A percentile compares a stretch with the other conserved stretches of the same genome.
Evolutionary conservation across 35 echinoderm and acorn worm genomes (phyloP).

Genomic region (Holothuria glaberrima): DNA sequence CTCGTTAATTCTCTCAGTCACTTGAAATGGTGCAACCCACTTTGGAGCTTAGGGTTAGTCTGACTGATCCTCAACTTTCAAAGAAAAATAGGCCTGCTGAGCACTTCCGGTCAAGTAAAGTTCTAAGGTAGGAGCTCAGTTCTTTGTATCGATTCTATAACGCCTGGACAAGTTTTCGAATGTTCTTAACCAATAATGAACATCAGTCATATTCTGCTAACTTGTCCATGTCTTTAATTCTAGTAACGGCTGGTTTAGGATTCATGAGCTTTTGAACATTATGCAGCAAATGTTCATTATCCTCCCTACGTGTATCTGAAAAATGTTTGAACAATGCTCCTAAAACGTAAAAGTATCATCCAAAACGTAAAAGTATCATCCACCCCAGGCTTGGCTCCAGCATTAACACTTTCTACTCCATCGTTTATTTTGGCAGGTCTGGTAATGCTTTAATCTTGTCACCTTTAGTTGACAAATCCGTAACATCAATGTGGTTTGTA

Average conservation of each 20-base stretch:
- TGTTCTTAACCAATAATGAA: constrained; percentile 29
- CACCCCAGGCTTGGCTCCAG: neutral
- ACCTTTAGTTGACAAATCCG: constrained; percentile 6
- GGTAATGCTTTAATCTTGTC: constrained; percentile 12
- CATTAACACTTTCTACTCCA: neutral
- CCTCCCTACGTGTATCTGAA: neutral
- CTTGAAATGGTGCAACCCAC: neutral
- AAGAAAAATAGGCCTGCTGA: constrained; percentile 41
- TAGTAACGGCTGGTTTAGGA: neutral
- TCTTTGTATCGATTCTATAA: neutral
- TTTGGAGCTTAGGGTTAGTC: constrained; percentile 15
- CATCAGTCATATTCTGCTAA: constrained; percentile 6
- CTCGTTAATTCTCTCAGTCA: neutral
- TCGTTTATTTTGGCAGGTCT: constrained; percentile 14
- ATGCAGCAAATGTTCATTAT: constrained; percentile 13
- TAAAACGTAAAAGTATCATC: too few relatives aligned
- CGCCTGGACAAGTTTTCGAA: constrained; percentile 29
- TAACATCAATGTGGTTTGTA: constrained; percentile 43
- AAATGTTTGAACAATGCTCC: constrained; percentile 16
- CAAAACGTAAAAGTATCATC: too few relatives aligned
- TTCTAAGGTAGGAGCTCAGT: constrained; percentile 23
- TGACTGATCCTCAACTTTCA: constrained; percentile 15
- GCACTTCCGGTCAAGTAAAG: constrained; percentile 24
- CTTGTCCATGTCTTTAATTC: constrained; percentile 23
- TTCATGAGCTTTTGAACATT: neutral